phyloP scores from a whole-genome alignment of 2,113 vertebrate species.

The Cinclus cinclus region DNA sequence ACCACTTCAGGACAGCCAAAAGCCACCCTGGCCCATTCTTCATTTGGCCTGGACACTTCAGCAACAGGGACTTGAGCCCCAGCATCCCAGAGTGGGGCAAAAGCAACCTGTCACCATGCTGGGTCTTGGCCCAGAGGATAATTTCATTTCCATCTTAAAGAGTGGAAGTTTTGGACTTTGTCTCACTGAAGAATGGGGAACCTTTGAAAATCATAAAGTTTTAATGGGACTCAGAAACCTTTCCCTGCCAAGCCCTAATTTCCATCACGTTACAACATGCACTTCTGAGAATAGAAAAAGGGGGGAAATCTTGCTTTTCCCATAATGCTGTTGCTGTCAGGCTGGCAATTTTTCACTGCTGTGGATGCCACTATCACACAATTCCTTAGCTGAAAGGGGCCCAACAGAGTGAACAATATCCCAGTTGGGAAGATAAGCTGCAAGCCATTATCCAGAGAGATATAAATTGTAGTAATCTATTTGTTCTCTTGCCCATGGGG shows the following conservation, averaged over 20 bases:
- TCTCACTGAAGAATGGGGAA: background rate
- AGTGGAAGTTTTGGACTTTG: background rate
- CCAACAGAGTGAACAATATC: slow-evolving; percentile 18
- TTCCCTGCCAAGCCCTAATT: background rate
- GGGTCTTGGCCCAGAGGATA: background rate
- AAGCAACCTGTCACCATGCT: background rate
- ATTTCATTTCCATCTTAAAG: background rate
- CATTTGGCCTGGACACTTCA: background rate
- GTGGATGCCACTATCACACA: background rate
- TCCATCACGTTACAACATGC: background rate
- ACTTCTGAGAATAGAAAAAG: background rate
- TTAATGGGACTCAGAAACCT: background rate
- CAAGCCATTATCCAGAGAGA: slow-evolving; percentile 48
- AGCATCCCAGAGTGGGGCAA: background rate
- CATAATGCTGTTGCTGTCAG: background rate
- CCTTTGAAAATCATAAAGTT: background rate
- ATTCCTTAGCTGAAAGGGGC: slow-evolving; percentile 5
- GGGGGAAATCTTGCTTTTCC: background rate
- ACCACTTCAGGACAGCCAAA: background rate
- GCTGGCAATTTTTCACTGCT: background rate
- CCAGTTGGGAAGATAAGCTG: slow-evolving; percentile 36
- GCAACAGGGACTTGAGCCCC: background rate
- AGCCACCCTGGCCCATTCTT: accelerated
- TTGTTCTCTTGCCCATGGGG: slow-evolving; percentile 44
- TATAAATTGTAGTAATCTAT: slow-evolving; percentile 57